Evolutionary conservation across 2,797 vertebrate genomes (phyloP).

Genomic region (Fistularia tabacaria): DNA sequence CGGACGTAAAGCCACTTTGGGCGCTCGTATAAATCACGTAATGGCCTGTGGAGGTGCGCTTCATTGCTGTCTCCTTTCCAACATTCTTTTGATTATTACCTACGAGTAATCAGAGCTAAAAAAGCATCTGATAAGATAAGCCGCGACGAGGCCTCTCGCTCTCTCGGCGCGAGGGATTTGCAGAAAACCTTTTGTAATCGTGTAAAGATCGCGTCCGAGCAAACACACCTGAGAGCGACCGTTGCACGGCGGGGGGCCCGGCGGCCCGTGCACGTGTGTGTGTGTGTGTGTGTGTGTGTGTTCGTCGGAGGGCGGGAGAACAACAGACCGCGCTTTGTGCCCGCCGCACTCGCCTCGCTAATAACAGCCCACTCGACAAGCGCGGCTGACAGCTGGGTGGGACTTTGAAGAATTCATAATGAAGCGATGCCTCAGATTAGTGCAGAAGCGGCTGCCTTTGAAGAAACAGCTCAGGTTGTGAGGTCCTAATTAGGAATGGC

Average conservation of each 20-base stretch:
- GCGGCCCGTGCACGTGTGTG: conserved; percentile 18
- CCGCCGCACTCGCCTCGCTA: conserved; percentile 52
- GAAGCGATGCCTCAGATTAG: conserved; percentile 77
- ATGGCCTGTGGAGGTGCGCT: conserved; percentile 53
- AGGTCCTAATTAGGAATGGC: conserved; percentile 76
- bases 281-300: conserved; percentile 29
- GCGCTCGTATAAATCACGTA: conserved; percentile 67
- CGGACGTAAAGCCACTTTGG: conserved; percentile 49
- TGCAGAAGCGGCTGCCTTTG: conserved; percentile 69
- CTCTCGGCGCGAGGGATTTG: conserved; percentile 12
- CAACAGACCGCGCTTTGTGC: conserved; percentile 66
- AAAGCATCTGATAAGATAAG: conserved; percentile 81
- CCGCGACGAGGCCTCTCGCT: conserved; percentile 44
- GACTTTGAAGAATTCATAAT: conserved; percentile 77
- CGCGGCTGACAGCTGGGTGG: conserved; percentile 72
- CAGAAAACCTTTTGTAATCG: conserved; percentile 51
- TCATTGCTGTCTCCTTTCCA: conserved; percentile 70
- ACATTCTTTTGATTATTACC: conserved; percentile 77
- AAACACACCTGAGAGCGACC: conserved; percentile 72
- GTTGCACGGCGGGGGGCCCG: conserved; percentile 55
- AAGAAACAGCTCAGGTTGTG: conserved; percentile 75
- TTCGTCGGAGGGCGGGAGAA: conserved; percentile 30
- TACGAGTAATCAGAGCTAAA: conserved; percentile 75
- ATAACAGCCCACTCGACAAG: conserved; percentile 70
- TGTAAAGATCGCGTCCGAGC: conserved; percentile 59